These are phyloP conservation scores for Galemys pyrenaicus DNA, from an alignment of 2,113 vertebrate genomes.

Conservation along the genomic window DNA sequence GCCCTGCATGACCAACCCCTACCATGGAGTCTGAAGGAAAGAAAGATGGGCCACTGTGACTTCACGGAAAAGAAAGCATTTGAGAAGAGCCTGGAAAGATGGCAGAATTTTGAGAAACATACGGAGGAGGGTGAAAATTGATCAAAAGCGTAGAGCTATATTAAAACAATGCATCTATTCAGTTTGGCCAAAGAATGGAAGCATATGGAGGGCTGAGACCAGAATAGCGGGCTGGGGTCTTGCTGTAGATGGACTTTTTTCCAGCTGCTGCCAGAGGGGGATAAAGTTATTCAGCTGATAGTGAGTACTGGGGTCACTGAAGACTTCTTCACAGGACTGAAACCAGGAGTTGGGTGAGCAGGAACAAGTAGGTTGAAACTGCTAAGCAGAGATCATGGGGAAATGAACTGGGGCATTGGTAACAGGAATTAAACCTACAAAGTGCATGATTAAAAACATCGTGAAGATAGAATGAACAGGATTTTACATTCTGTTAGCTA, in stretches of 20 bases:
- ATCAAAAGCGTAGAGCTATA: background rate
- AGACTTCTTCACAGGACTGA: background rate
- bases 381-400: background rate
- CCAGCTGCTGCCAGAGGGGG: background rate
- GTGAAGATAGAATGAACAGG: background rate
- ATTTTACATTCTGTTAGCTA: background rate
- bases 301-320: background rate
- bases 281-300: background rate
- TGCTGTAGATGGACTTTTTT: background rate
- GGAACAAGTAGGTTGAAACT: background rate
- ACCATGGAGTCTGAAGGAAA: background rate
- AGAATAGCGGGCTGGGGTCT: background rate
- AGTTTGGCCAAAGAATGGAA: background rate
- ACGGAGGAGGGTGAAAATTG: background rate
- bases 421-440: background rate
- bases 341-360: background rate
- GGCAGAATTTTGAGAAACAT: background rate
- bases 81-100: background rate
- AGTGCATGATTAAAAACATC: background rate
- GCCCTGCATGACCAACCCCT: background rate
- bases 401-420: background rate
- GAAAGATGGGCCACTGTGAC: background rate
- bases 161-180: background rate
- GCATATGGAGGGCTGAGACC: background rate
- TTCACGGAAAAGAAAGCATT: background rate